Evolutionary conservation across 2,888 invertebrate genomes (phyloP), one percentile per base, ranked within the genome.

Genomic region (Coenonympha glycerion): DNA sequence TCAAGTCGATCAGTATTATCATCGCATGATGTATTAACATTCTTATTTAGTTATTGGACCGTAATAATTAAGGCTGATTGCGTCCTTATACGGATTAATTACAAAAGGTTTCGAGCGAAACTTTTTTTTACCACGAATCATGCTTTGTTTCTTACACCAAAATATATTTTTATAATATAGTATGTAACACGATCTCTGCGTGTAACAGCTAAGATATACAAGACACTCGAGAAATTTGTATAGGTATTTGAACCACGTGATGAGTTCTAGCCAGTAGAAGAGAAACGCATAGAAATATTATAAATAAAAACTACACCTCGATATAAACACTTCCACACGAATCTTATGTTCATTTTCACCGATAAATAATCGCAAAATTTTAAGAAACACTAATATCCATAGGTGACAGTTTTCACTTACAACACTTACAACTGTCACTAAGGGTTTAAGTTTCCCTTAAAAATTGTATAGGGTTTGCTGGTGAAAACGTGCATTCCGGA

Each of bases 1-100:
- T 51, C 49, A 33, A 52, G 50, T 54, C 53, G 53, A 53, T 50
- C 47, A 48, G 45, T 37, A 37, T 56, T 56, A 56, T 50, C 47
- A 53, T 48, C 53, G 53, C 53, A 47, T 50, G 56, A 53, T 33
- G 46, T 37, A 33, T 53, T 53, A 45, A 45, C 45, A 24, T 34
- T 45, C 26, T 45, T 16, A 45, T 45, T 45, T 45, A 45, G 33
- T 16, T 45, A 34, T 22, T 18, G 45, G 34, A 45, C 45, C 36
- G 40, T 44, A 26, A 24, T 47, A 49, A 49, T 39, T 46, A 49
- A 33, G 39, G 40, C 22, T 15, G 34, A 46, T 47, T 28, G 22
- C 26, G 21, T 52, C 36, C 3, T 18, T 52, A n/a, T n/a, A 33
- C 34, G 31, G 26, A 42, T 37, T 16, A 42, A 46, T 13, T 34